Evolutionary conservation across 2,888 invertebrate genomes (phyloP).

Genomic region (Lobophora halterata): DNA sequence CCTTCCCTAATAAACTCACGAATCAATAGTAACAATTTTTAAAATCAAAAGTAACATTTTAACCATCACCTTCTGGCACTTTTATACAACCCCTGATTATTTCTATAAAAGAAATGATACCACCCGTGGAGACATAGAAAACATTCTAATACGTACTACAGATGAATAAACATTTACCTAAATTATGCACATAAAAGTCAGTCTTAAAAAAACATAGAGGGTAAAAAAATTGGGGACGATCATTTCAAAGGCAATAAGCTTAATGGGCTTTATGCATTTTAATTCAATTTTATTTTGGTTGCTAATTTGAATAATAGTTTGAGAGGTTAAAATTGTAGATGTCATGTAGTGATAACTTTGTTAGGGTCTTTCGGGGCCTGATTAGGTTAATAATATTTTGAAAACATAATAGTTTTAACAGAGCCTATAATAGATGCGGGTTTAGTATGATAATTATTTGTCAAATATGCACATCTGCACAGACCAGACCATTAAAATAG

Average conservation of each 20-base stretch:
- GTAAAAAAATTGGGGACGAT: conserved; percentile 27
- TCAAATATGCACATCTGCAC: too few species aligned
- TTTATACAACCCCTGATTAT: conserved; percentile 30
- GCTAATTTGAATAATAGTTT: background rate
- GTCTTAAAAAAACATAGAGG: conserved; percentile 34
- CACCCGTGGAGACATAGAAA: conserved; percentile 36
- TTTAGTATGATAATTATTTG: too few species aligned
- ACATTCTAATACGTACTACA: conserved; percentile 27
- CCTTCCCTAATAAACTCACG: too few species aligned
- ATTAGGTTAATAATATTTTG: too few species aligned
- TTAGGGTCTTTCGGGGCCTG: conserved; percentile 1
- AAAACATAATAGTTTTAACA: too few species aligned
- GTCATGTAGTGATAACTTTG: background rate
- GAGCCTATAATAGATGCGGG: too few species aligned
- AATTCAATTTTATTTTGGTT: conserved; percentile 12
- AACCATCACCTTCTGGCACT: conserved; percentile 6
- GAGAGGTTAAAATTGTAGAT: background rate
- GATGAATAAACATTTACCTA: conserved; percentile 2
- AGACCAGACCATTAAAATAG: too few species aligned
- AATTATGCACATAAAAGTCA: conserved; percentile 33
- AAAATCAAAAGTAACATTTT: conserved; percentile 15
- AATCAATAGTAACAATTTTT: too few species aligned
- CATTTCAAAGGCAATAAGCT: conserved; percentile 26
- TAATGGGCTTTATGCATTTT: conserved; percentile 7
- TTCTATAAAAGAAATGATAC: conserved; percentile 29